Evolutionary conservation across 1,140 invertebrate genomes (phyloP), one percentile per base, ranked within the genome.

Genomic region (Zaprionus ghesquierei): DNA sequence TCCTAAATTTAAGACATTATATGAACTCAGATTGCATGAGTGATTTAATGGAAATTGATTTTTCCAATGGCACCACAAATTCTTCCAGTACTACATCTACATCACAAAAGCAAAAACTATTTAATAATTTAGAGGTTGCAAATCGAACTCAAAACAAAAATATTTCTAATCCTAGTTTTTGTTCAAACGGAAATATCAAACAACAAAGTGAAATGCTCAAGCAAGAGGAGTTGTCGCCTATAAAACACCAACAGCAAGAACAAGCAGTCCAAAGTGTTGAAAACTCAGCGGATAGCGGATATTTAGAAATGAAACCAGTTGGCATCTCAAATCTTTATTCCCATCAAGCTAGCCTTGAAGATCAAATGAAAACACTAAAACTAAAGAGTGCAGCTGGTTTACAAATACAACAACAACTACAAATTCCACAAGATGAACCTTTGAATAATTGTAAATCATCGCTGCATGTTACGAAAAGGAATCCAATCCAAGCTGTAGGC

Each of bases 11-110:
- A 56, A 94, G 94, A 89, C 94, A 93, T 46, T 94, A 94, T 69
- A 94, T 94, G 73, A 95, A 94, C n/a, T 92, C 93, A 15, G 94
- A 95, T 62, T 93, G 94, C 0, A 95, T 95, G 92, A 95, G 95
- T 59, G 95, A 97, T 92, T 93, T 96, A 46, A 96, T 97, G 95
- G 96, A 96, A 92, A 93, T 97, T 60, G 96, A 97, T 91, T 97
- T 96, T 81, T 94, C 94, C 1, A 93, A 93, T 78, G 66, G 61
- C 15, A 55, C 71, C 0, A 9, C 61, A 41, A 41, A 41, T 58
- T 38, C 68, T 62, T 54, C 63, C 54, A 66, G 35, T 41, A 41
- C 35, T 20, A 46, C 56, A 59, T 27, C 27, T 4, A 62, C 50
- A 46, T 61, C 70, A 59, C 63, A 81, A 44, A 63, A 69, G 9